Base-by-base conservation (phyloP, 2,888 invertebrate species). In the Athalia rosae region DNA sequence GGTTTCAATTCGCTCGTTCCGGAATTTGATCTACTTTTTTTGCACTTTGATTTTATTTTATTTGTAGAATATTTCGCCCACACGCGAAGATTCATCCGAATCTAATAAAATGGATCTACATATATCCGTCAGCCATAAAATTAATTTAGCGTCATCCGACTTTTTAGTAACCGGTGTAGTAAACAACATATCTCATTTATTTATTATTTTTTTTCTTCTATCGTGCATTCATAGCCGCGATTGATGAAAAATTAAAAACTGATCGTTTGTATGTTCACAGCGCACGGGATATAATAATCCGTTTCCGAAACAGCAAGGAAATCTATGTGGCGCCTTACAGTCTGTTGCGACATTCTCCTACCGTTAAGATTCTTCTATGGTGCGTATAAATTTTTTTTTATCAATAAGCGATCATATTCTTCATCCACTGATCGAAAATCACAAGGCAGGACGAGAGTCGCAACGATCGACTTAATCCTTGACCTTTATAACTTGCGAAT, bases 271-370 rank as follows among this genome's bases (percentile, higher is more conserved):
- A 45, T 71, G 13, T 77, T 87, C 85, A 59, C 84, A 89, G 89
- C 76, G 86, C 85, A 43, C 78, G 79, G 47, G 82, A 83, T 71
- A 88, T 89, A 79, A 78, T 89, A 76, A 79, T 78, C 13, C 85
- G 86, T 45, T 91, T 90, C 80, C 83, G 84, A 76, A 82, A 82
- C 43, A 87, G 87, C 81, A 83, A 86, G 6, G 85, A 87, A 47
- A 87, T 90, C 53, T 82, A 80, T 62, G 88, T 91, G 43, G 82
- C 84, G 4, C 85, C 87, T 56, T 91, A 90, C 82, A 90, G 83
- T 76, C 81, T 85, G n/a, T 85, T 90, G 83, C 87, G 83, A 78
- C 90, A 90, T 81, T 89, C 89, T 4, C 82, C 82, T 3, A 77
- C 83, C 4, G 81, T 85, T n/a, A 84, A 85, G 78, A 80, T 86